Base-by-base conservation (phyloP, 1,140 invertebrate genomes). In the Tenebrio molitor region DNA sequence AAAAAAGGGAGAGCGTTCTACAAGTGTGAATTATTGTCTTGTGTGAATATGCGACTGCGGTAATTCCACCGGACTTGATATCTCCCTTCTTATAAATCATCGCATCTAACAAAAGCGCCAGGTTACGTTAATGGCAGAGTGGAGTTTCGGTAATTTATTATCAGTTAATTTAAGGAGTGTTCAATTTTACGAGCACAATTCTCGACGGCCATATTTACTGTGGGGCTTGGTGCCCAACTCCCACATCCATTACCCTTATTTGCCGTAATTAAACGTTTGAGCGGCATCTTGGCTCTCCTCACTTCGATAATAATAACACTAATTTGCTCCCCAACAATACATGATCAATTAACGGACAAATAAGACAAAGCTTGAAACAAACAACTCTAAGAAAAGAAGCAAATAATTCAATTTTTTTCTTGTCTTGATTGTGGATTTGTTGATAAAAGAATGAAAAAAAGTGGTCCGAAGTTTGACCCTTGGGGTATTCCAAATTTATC, bases 141-240 rank as follows among this genome's bases (percentile, higher is more conserved):
- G 72, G 74, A 76, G 73, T 75, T 65, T 72, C 68, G 75, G 75
- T 81, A 79, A 81, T 81, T 81, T 81, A 81, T 81, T 78, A 79
- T 75, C 79, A 77, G 77, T 79, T 81, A 81, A 79, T 81, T 78
- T 79, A 79, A 81, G 79, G 79, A 79, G 77, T 77, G 78, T 77
- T 81, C 79, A 76, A 77, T 79, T 79, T 77, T 78, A 78, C 76
- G 74, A 77, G 67, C 76, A 69, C 67, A 76, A 72, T 74, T 74
- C 69, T 68, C 69, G 75, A 72, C 75, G 74, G 73, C 65, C 67
- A 67, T 66, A 65, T 69, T 74, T 69, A 58, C 67, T 29, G 63
- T 21, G 21, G 53, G 50, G 41, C 69, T 69, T 50, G 44, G 44
- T 50, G 42, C 16, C 14, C 42, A 46, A 69, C 66, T 69, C 17